A percentile compares a stretch with the other conserved stretches of the same genome.
Conservation (phyloP, 2,888 invertebrate species). For the Plebejus anna region DNA sequence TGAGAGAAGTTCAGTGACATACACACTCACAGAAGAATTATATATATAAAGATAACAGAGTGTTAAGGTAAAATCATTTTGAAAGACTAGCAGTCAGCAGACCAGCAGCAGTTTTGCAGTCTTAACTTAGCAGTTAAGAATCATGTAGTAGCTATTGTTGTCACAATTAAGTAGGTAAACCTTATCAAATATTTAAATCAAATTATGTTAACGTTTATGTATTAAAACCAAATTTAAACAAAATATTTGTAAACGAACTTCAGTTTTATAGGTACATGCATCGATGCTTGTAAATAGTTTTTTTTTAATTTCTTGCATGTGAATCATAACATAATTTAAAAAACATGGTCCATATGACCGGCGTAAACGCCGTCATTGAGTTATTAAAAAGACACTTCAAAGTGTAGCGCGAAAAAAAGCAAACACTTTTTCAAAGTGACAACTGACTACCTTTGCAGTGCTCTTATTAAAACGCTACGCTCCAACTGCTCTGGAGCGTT, state of each 20-base stretch:
- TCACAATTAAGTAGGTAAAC: no score
- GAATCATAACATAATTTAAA: not conserved
- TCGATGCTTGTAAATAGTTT: not conserved
- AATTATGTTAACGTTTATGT: not conserved
- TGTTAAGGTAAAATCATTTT: no score
- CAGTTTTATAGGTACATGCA: not conserved
- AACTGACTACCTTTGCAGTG: conserved; percentile 25
- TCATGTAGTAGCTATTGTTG: no score
- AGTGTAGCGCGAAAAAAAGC: conserved; percentile 1
- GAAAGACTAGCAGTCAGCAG: no score
- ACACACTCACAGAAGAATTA: no score
- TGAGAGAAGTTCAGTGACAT: no score
- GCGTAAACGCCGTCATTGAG: not conserved
- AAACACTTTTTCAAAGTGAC: conserved; percentile 1
- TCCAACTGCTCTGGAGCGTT: conserved; percentile 26
- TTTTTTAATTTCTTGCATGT: not conserved
- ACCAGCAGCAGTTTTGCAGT: no score
- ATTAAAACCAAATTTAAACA: not conserved
- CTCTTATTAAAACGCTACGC: conserved; percentile 29
- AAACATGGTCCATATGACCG: not conserved
- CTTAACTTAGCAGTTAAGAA: no score
- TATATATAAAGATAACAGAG: no score
- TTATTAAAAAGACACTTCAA: conserved; percentile 6
- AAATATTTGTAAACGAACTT: not conserved
- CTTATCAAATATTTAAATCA: no score